A percentile compares a stretch with the other conserved stretches of the same genome.
Evolutionary conservation across 2,797 vertebrate genomes (phyloP).

Genomic region (Lates japonicus): DNA sequence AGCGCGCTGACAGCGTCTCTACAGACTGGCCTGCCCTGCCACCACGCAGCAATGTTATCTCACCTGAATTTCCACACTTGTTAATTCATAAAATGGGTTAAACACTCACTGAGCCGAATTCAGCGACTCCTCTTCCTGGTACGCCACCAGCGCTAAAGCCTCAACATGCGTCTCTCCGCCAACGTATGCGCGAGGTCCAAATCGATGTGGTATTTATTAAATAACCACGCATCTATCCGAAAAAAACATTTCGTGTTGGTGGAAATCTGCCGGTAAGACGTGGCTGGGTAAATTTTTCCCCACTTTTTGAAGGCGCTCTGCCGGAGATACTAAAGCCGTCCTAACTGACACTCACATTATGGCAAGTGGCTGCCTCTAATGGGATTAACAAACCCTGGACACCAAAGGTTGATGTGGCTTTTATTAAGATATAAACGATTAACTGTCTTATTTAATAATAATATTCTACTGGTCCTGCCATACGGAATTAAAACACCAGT

Average conservation of each 20-base stretch:
- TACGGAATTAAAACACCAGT: background rate
- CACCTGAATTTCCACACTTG: conserved; percentile 22
- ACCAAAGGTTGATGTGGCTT: conserved; percentile 78
- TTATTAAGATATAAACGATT: background rate
- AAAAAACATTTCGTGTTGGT: rapidly evolving
- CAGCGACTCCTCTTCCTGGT: conserved; percentile 95
- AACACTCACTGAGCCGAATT: conserved; percentile 96
- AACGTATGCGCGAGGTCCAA: conserved; percentile 38
- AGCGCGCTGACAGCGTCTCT: conserved; percentile 26
- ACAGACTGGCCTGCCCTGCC: no score
- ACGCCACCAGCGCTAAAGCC: conserved; percentile 85
- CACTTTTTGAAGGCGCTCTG: conserved; percentile 54
- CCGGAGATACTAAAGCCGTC: conserved; percentile 55
- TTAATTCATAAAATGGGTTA: conserved; percentile 69
- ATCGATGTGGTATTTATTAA: background rate
- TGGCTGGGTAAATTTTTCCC: no score
- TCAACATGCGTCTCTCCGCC: conserved; percentile 78
- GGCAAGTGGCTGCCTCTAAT: conserved; percentile 89
- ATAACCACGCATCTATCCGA: rapidly evolving
- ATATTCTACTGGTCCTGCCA: rapidly evolving
- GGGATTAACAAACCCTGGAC: conserved; percentile 86
- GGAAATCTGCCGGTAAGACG: rapidly evolving
- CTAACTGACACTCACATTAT: conserved; percentile 54
- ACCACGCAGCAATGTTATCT: background rate
- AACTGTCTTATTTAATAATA: background rate